Conservation (phyloP, 2,888 invertebrate genomes). For the Aplocera efformata region DNA sequence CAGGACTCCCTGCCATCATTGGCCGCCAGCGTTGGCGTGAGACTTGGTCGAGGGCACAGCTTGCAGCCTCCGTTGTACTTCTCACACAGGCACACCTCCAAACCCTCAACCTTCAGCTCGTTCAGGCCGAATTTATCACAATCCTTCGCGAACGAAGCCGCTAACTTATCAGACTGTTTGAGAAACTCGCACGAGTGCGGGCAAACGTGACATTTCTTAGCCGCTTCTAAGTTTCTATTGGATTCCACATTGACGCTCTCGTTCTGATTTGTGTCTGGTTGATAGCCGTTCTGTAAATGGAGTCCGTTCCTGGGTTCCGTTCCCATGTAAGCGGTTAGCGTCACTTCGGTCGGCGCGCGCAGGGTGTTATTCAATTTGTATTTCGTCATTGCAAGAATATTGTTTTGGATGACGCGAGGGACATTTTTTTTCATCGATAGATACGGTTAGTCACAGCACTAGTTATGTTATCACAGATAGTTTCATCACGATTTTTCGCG, state of each 20-base stretch:
- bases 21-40: constrained; percentile 45
- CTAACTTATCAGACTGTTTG: constrained; percentile 49
- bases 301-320: constrained; percentile 45
- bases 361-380: constrained; percentile 75
- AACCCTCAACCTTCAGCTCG: constrained; percentile 62
- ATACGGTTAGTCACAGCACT: constrained; percentile 43
- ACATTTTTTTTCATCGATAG: constrained; percentile 51
- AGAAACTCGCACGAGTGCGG: constrained; percentile 57
- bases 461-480: constrained; percentile 23
- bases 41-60: constrained; percentile 58
- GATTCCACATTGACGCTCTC: constrained; percentile 48
- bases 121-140: constrained; percentile 61
- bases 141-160: constrained; percentile 56
- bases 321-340: constrained; percentile 68
- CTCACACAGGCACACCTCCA: constrained; percentile 69
- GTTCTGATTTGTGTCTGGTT: constrained; percentile 55
- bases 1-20: constrained; percentile 56
- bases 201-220: constrained; percentile 50
- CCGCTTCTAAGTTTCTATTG: constrained; percentile 52
- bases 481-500: constrained; percentile 33
- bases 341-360: constrained; percentile 63
- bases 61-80: constrained; percentile 72
- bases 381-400: constrained; percentile 75
- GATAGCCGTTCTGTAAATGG: constrained; percentile 41
- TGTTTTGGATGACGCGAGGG: constrained; percentile 65